Evolutionary conservation across 2,888 invertebrate species (phyloP), one percentile per base, ranked within the genome.

Genomic region (Latheticus oryzae): DNA sequence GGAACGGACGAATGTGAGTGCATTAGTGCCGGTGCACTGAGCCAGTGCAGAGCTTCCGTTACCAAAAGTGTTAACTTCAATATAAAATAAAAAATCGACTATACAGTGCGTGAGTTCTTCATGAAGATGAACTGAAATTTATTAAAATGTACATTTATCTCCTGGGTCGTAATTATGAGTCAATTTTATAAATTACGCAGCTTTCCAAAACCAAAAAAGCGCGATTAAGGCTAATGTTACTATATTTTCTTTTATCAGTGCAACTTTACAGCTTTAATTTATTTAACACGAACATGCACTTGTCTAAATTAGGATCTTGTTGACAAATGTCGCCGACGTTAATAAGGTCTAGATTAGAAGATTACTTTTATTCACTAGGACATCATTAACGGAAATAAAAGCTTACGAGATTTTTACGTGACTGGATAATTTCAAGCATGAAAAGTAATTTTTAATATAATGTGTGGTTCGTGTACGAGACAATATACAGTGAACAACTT

Each of bases 261-360:
- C 45, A 45, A 11, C 35, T 32, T 32, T 28, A 3, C 37, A 45
- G 19, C 28, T 30, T 38, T 61, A 59, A 61, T 57, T 61, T 59
- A 61, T 63, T 58, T 61, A 23, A 43, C 16, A 33, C 55, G 38
- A 55, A 15, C 43, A 5, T 24, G 33, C 33, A 45, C 42, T 54
- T 54, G 54, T 61, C 54, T 61, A 60, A 62, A 57, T 60, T 62
- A 54, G 58, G 58, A 62, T 62, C 58, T 59, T 59, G 64, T 57
- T 64, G 62, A 64, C 64, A 62, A 62, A 64, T 64, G 58, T 57
- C 32, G 54, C 45, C 33, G 43, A 19, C 30, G 51, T 47, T 61
- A 58, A 62, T 60, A 60, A 62, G 56, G 61, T 32, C 50, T 37
- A 60, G 61, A 61, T 61, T 61, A 58, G 52, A 45, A 35, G 42